Base-by-base conservation (phyloP, 1,140 invertebrate species). In the Armadillidium nasatum region DNA sequence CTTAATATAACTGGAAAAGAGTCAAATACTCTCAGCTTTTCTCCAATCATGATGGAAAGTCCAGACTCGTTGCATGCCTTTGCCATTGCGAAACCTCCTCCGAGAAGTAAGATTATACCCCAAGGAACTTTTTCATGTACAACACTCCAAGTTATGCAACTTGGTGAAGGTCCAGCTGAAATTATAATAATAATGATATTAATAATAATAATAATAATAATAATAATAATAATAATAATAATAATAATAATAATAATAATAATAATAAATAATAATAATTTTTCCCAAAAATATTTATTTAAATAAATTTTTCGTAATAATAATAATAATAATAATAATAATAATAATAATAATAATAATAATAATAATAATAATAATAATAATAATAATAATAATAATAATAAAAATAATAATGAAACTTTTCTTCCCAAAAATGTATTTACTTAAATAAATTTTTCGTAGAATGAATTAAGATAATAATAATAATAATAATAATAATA, bases 61-160 rank as follows among this genome's bases (percentile, higher is more conserved):
- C 91, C 91, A 0, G 92, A 94, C 10, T 85, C 86, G 80, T 92
- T 89, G 79, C 91, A 91, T 69, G 91, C 94, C 69, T 92, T 89
- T 0, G 95, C 94, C 22, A 97, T 86, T 0, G 94, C 93, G 84
- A 96, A 95, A 0, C 94, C 94, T 69, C 93, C 93, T 45, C 93
- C 82, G 19, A 87, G 80, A 15, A 88, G 81, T 0, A 88, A 76
- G 10, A 88, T 82, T 0, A 87, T 80, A 45, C 85, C 85, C 87
- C 87, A 88, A 0, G 86, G 85, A 7, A 87, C 73, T 70, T 85
- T 74, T 60, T 78, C 74, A 44, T 78, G 72, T 19, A 78, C 70
- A 10, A 60, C 69, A n/a, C 68, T 19, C 77, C 77, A 78, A 0
- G 11, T 75, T 10, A 78, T 67, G 21, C 73, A 75, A 11, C 72